Percentiles rank a stretch among this genome's conserved stretches.
Evolutionary conservation across 2,888 invertebrate species (phyloP).

Genomic region (Drosophila suboccidentalis): DNA sequence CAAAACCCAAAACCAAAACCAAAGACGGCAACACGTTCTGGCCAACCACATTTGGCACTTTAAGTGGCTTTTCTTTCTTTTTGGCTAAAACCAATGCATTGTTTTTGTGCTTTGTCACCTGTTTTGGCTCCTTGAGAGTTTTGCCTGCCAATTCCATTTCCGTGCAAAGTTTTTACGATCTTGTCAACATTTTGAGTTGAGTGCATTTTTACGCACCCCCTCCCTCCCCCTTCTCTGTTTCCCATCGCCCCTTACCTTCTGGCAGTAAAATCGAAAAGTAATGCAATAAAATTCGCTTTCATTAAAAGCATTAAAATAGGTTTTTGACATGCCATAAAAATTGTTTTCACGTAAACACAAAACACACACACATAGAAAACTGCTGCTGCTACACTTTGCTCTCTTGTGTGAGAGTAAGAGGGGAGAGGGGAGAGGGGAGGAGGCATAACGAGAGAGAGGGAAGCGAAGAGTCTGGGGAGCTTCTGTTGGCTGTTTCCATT

Average conservation of each 20-base stretch:
- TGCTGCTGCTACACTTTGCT: conserved; percentile 67
- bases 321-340: conserved; percentile 83
- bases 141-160: conserved; percentile 37
- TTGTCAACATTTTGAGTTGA: conserved; percentile 78
- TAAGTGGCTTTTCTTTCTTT: conserved; percentile 56
- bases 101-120: conserved; percentile 78
- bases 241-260: not conserved
- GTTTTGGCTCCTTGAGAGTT: conserved; percentile 54
- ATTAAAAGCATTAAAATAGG: conserved; percentile 83
- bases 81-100: conserved; percentile 25
- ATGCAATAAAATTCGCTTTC: conserved; percentile 82
- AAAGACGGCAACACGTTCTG: not conserved
- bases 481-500: conserved; percentile 34
- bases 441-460: not conserved
- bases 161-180: conserved; percentile 75
- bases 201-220: conserved; percentile 73
- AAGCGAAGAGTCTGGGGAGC: conserved; percentile 17
- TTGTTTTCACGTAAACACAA: conserved; percentile 77
- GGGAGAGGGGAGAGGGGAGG: not conserved
- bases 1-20: too few relatives aligned
- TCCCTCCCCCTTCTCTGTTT: not conserved
- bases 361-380: conserved; percentile 52
- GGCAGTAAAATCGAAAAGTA: conserved; percentile 82
- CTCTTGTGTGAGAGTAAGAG: not conserved
- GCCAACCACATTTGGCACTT: conserved; percentile 74